Conservation (phyloP, 2,888 invertebrate species). For the Strigamia maritima region DNA sequence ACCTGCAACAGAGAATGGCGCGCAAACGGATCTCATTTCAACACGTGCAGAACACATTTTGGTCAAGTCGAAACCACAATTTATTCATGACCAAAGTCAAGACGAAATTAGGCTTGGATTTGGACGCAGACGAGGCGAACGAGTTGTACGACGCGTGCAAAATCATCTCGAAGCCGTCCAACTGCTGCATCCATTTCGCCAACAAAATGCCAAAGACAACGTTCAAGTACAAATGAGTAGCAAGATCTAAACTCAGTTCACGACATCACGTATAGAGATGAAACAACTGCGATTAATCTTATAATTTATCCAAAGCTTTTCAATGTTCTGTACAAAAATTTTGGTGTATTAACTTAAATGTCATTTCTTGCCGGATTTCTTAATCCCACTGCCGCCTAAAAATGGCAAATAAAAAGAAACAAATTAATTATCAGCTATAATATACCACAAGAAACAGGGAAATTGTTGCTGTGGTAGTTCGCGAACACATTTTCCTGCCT, state of each 20-base stretch:
- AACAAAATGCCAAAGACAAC: neutral
- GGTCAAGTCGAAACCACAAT: neutral
- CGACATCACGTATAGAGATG: no score
- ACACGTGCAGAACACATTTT: neutral
- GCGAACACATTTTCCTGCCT: no score
- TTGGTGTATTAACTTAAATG: neutral
- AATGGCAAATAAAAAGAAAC: constrained; percentile 43
- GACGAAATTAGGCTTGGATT: neutral
- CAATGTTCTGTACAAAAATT: no score
- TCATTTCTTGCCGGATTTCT: constrained; percentile 96
- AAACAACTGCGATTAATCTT: no score
- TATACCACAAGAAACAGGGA: no score
- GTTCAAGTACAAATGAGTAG: neutral
- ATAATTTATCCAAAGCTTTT: no score
- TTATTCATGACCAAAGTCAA: neutral
- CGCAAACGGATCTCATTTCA: constrained; percentile 17
- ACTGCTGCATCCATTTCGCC: neutral
- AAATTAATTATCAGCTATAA: no score
- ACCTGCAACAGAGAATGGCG: neutral
- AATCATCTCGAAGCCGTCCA: neutral
- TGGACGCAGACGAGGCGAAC: neutral
- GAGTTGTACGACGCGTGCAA: constrained; percentile 33
- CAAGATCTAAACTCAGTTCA: neutral
- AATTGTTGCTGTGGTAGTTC: no score
- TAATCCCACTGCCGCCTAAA: constrained; percentile 76